These are phyloP conservation scores for Metacarcinus magister DNA, from an alignment of 2,888 invertebrate species.

Conservation along the genomic window DNA sequence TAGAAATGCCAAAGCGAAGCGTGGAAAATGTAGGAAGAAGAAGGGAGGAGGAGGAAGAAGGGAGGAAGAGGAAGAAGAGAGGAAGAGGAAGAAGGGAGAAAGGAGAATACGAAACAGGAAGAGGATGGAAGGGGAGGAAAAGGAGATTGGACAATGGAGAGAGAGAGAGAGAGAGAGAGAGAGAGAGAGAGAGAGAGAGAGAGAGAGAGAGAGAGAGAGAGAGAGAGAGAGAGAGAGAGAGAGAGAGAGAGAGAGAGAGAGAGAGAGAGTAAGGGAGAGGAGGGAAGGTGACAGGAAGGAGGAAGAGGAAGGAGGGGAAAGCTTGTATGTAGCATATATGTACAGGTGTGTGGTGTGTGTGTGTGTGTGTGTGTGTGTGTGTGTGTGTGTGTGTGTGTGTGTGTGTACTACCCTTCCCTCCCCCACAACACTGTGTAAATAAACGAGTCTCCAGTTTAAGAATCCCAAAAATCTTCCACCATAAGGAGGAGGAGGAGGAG, in stretches of 20 bases:
- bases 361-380: too few species aligned
- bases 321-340: neutral
- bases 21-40: neutral
- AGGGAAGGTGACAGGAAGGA: slow-evolving; percentile 3
- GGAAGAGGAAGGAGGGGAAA: slow-evolving; percentile 26
- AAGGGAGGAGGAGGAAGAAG: neutral
- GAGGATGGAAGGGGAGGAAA: slow-evolving; percentile 8
- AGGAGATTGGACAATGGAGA: neutral
- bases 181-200: neutral
- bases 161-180: neutral
- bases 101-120: neutral
- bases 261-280: neutral
- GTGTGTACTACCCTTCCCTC: too few species aligned
- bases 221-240: too few species aligned
- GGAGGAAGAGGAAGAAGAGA: neutral
- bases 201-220: too few species aligned
- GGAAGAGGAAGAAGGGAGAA: neutral
- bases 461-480: too few species aligned
- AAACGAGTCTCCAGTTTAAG: too few species aligned
- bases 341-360: too few species aligned
- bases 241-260: too few species aligned
- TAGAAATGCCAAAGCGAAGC: too few species aligned
- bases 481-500: neutral
- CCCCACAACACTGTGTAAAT: too few species aligned
- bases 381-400: too few species aligned